phyloP scores from a whole-genome alignment of 2,797 vertebrate species.

The Karalla daura region DNA sequence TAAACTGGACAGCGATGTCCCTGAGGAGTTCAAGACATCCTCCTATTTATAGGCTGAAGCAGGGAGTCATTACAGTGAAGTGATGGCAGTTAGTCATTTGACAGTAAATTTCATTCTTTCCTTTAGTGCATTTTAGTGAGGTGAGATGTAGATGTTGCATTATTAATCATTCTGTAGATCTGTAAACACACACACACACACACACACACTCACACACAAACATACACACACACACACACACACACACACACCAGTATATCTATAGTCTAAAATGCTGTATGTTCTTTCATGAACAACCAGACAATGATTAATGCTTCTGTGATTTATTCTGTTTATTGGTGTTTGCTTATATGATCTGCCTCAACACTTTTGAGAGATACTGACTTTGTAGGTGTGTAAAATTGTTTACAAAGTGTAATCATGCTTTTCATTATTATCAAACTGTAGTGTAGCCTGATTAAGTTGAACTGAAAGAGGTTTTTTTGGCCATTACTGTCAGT shows the following conservation, averaged over 20 bases:
- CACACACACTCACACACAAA: background rate
- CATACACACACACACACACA: background rate
- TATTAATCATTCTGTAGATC: conserved; percentile 57
- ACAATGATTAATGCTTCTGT: conserved; percentile 40
- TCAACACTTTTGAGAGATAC: conserved; percentile 52
- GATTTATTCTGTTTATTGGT: conserved; percentile 61
- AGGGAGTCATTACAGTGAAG: conserved; percentile 7
- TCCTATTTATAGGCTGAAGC: conserved; percentile 83
- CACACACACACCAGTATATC: conserved; percentile 20
- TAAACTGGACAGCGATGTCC: conserved; percentile 95
- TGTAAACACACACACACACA: conserved; percentile 41
- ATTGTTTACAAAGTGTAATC: conserved; percentile 60
- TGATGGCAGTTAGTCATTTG: conserved; percentile 29
- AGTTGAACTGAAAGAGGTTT: conserved; percentile 31
- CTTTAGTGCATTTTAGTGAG: conserved; percentile 75
- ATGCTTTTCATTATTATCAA: conserved; percentile 39
- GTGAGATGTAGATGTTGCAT: conserved; percentile 63
- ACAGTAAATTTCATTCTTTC: conserved; percentile 51
- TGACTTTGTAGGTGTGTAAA: conserved; percentile 66
- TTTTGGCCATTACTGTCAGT: conserved; percentile 38
- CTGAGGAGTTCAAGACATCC: conserved; percentile 91
- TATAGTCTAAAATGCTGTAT: conserved; percentile 52
- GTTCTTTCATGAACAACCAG: conserved; percentile 40
- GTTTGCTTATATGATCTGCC: conserved; percentile 55
- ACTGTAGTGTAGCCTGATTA: conserved; percentile 46